phyloP scores from a whole-genome alignment of 1,140 invertebrate genomes.

The Lordiphosa collinella region DNA sequence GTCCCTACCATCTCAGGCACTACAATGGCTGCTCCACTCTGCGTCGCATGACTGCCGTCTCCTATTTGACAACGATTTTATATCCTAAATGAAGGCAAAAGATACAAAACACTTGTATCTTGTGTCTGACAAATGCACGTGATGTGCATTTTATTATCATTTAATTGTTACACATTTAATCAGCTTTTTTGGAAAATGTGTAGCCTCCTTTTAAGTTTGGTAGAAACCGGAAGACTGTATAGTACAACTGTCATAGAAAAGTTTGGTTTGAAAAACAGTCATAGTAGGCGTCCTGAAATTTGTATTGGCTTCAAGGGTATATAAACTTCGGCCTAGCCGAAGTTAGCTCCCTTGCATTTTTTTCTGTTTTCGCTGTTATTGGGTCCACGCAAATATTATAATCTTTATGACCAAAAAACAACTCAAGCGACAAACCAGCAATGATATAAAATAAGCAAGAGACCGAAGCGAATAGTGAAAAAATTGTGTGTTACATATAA shows the following conservation, averaged over 20 bases:
- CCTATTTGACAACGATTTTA: neutral
- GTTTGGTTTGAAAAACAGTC: too few relatives aligned
- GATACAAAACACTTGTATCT: constrained; percentile 27
- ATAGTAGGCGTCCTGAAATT: too few relatives aligned
- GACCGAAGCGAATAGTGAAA: constrained; percentile 24
- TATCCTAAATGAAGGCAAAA: too few relatives aligned
- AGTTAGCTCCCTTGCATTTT: too few relatives aligned
- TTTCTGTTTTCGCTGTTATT: constrained; percentile 27
- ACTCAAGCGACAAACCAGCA: too few relatives aligned
- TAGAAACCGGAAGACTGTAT: too few relatives aligned
- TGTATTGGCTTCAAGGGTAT: too few relatives aligned
- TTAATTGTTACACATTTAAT: constrained; percentile 23
- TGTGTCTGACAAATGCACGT: constrained; percentile 28
- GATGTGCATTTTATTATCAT: constrained; percentile 45
- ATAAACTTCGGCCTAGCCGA: too few relatives aligned
- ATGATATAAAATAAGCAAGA: too few relatives aligned
- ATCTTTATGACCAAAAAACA: too few relatives aligned
- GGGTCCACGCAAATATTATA: too few relatives aligned
- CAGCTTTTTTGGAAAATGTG: neutral
- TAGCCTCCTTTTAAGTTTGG: constrained; percentile 3
- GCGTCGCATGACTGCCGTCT: neutral
- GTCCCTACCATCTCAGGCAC: constrained; percentile 1
- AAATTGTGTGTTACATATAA: constrained; percentile 31
- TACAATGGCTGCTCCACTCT: constrained; percentile 1
- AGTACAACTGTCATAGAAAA: too few relatives aligned